phyloP scores from a whole-genome alignment of 1,140 invertebrate genomes.

The Sycophila sp. region DNA sequence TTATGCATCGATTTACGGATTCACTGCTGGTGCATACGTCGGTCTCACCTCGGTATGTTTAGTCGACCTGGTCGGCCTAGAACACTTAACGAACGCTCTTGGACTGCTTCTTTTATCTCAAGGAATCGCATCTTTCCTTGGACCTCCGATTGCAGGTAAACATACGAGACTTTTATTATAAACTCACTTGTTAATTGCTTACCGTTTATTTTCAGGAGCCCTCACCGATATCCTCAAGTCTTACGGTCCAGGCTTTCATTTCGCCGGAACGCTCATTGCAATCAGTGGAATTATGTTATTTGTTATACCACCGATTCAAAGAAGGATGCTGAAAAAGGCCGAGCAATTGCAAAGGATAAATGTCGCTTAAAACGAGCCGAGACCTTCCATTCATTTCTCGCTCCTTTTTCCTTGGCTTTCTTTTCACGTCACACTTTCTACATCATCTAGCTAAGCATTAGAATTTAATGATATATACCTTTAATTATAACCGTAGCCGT shows the following conservation, averaged over 20 bases:
- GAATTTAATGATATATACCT: too few relatives aligned
- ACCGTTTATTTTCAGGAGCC: constrained; percentile 5
- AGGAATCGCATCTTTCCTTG: constrained; percentile 88
- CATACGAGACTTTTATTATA: not conserved
- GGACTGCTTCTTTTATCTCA: constrained; percentile 92
- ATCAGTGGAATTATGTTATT: constrained; percentile 91
- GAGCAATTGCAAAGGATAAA: constrained; percentile 26
- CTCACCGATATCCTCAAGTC: not conserved
- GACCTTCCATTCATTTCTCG: too few relatives aligned
- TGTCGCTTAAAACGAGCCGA: too few relatives aligned
- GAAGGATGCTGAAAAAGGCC: constrained; percentile 45
- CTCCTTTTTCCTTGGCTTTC: too few relatives aligned
- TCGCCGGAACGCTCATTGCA: constrained; percentile 84
- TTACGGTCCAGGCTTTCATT: constrained; percentile 85
- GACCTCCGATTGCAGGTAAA: constrained; percentile 88
- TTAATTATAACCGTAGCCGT: too few relatives aligned
- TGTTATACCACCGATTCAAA: constrained; percentile 82
- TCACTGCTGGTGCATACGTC: constrained; percentile 92
- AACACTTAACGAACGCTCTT: constrained; percentile 91
- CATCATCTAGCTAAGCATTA: too few relatives aligned
- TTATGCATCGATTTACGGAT: constrained; percentile 87
- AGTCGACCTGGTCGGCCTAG: constrained; percentile 86
- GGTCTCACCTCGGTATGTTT: constrained; percentile 91
- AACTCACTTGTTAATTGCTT: not conserved
- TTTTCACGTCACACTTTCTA: too few relatives aligned